Percentiles rank a stretch among this genome's conserved stretches.
These are phyloP conservation scores for Rhingia campestris DNA, from an alignment of 2,888 invertebrate genomes.

Conservation along the genomic window DNA sequence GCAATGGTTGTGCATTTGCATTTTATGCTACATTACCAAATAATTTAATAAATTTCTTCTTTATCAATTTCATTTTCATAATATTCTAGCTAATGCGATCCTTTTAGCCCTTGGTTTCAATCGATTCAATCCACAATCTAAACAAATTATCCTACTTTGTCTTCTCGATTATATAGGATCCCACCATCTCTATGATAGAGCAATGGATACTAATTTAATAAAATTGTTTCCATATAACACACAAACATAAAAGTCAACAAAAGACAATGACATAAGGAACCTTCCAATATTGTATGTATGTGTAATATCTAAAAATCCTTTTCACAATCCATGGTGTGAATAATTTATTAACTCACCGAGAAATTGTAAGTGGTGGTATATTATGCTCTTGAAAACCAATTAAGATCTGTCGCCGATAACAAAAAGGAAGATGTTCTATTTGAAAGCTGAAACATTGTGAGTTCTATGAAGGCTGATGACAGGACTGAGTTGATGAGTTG, in stretches of 20 bases:
- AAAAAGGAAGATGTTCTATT: too few relatives aligned
- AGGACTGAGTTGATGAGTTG: background rate
- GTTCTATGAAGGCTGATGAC: background rate
- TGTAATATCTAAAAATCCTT: constrained; percentile 4
- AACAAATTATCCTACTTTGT: background rate
- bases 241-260: constrained; percentile 1
- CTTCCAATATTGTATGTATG: background rate
- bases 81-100: background rate
- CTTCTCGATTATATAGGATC: background rate
- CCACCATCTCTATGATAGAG: background rate
- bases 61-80: background rate
- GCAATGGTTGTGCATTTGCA: too few relatives aligned
- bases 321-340: background rate
- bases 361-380: constrained; percentile 4
- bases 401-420: constrained; percentile 1
- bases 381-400: constrained; percentile 6
- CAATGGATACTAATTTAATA: constrained; percentile 12
- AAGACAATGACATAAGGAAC: background rate
- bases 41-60: background rate
- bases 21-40: too few relatives aligned
- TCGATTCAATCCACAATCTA: background rate
- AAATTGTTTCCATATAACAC: constrained; percentile 11
- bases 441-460: background rate
- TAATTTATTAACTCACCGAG: constrained; percentile 6
- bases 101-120: too few relatives aligned